Percentiles rank a stretch among this genome's conserved stretches.
phyloP scores from a whole-genome alignment of 1,140 invertebrate species.

The Brevipalpus yothersi region DNA sequence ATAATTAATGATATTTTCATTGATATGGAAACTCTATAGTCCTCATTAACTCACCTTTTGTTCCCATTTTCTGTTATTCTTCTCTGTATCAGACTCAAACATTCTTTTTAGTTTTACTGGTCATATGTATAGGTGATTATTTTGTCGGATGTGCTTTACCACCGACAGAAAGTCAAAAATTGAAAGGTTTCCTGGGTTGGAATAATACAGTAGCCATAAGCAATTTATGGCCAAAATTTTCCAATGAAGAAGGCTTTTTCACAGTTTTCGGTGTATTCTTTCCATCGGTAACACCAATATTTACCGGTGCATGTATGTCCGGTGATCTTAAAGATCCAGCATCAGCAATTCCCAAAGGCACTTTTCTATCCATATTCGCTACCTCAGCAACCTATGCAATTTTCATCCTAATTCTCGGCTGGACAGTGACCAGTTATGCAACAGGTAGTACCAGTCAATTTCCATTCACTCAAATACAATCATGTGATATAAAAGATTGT shows the following conservation, averaged over 20 bases:
- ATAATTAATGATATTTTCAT: no score
- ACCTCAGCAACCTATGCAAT: slow-evolving; percentile 57
- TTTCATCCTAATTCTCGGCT: slow-evolving; percentile 52
- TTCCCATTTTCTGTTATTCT: background rate
- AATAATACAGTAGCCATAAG: background rate
- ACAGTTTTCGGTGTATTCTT: slow-evolving; percentile 91
- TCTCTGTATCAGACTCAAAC: background rate
- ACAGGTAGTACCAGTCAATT: slow-evolving; percentile 38
- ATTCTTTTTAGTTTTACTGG: slow-evolving; percentile 1
- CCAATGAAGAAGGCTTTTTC: slow-evolving; percentile 36
- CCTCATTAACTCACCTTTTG: no score
- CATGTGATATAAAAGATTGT: background rate
- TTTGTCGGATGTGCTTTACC: slow-evolving; percentile 1
- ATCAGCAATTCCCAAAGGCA: slow-evolving; percentile 38
- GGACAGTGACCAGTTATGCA: slow-evolving; percentile 45
- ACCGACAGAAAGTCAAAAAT: background rate
- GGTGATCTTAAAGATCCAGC: slow-evolving; percentile 42
- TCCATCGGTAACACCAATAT: slow-evolving; percentile 82
- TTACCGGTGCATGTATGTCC: slow-evolving; percentile 78
- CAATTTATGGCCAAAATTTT: slow-evolving; percentile 9
- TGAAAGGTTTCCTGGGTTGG: slow-evolving; percentile 1
- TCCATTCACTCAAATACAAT: background rate
- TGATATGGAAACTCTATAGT: no score
- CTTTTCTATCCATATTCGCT: slow-evolving; percentile 55
- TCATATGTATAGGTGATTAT: slow-evolving; percentile 1